Conservation (phyloP, 37 sponge, comb jelly and placozoan genomes). For the Axinella damicornis region DNA sequence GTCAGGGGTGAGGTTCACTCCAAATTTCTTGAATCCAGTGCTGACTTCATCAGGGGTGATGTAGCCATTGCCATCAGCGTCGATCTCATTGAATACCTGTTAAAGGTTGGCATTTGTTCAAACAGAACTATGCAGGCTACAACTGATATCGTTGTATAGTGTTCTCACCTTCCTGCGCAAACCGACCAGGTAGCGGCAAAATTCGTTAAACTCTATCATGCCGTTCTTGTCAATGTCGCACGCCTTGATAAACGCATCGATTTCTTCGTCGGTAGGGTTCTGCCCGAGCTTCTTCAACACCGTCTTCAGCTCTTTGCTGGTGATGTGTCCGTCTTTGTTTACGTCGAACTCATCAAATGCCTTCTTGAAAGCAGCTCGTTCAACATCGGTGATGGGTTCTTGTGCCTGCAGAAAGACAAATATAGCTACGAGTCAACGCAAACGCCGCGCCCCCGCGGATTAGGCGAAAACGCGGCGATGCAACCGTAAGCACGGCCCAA, state of each 20-base stretch:
- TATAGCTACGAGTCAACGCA: too few species aligned
- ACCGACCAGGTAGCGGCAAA: constrained; percentile 16
- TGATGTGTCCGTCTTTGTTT: constrained; percentile 45
- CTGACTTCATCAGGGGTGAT: constrained; percentile 33
- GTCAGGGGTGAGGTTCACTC: constrained; percentile 17
- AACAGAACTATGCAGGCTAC: too few species aligned
- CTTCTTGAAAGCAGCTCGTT: constrained; percentile 20
- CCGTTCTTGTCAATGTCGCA: constrained; percentile 31
- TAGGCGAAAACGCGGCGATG: too few species aligned
- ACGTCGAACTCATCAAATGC: constrained; percentile 30
- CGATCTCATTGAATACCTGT: constrained; percentile 37
- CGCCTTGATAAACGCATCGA: constrained; percentile 14
- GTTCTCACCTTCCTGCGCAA: constrained; percentile 2
- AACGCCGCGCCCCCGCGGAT: too few species aligned
- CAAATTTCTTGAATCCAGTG: constrained; percentile 14
- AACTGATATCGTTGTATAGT: neutral
- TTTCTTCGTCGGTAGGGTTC: constrained; percentile 7
- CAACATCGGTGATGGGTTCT: neutral
- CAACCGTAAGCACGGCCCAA: too few species aligned
- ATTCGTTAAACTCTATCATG: constrained; percentile 42
- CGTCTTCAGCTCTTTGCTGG: neutral
- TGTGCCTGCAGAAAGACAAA: too few species aligned
- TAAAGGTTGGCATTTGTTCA: too few species aligned
- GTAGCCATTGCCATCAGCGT: constrained; percentile 41
- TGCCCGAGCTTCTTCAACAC: constrained; percentile 25